A percentile compares a stretch with the other conserved stretches of the same genome.
These are phyloP conservation scores for Manis crassicaudata DNA, from an alignment of 2,797 vertebrate genomes.

Conservation along the genomic window DNA sequence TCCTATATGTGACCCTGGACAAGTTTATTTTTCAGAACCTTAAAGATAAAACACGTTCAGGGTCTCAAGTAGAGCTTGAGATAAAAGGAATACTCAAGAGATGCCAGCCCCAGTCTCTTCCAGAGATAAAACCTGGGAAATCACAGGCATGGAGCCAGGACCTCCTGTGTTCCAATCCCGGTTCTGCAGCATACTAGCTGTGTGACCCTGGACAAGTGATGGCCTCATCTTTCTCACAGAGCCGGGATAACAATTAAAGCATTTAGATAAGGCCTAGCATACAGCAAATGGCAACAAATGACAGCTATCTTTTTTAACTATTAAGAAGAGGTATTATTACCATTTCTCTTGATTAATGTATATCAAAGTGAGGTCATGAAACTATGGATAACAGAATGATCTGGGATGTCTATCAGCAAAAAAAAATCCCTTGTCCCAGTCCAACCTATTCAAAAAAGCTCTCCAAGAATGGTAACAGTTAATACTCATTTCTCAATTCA, in stretches of 20 bases:
- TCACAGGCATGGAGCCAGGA: neutral
- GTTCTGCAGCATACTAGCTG: neutral
- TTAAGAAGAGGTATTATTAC: neutral
- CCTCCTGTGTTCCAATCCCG: neutral
- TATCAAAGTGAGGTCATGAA: neutral
- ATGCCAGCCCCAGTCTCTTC: neutral
- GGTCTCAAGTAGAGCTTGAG: neutral
- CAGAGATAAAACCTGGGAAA: neutral
- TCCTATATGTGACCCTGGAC: neutral
- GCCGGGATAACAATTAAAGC: neutral
- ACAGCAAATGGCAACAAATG: conserved; percentile 12
- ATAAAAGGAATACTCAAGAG: neutral
- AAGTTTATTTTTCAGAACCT: conserved; percentile 38
- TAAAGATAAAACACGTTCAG: conserved; percentile 30
- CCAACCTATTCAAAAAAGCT: neutral
- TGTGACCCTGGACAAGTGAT: neutral
- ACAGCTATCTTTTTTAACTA: neutral
- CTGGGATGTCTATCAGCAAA: neutral
- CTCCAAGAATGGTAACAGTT: neutral
- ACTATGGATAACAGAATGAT: neutral
- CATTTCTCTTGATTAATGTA: neutral
- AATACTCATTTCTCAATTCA: conserved; percentile 51
- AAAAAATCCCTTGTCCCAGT: neutral
- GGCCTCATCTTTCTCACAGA: neutral
- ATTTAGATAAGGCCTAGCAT: neutral